Conservation (phyloP, 2,797 vertebrate species). For the Sciurus carolinensis region DNA sequence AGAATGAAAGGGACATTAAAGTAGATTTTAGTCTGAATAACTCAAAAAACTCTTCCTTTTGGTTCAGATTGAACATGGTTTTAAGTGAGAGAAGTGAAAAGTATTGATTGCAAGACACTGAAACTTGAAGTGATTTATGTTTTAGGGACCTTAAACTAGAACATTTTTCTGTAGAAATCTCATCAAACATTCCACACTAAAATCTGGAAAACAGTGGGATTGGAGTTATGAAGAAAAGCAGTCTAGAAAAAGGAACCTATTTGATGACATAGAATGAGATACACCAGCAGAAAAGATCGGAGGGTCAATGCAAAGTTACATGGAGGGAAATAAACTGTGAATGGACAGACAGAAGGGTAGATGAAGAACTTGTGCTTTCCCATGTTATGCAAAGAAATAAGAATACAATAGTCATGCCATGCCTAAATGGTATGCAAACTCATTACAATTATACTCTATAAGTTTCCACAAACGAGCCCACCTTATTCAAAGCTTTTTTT, state of each 20-base stretch:
- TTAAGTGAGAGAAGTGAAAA: not conserved
- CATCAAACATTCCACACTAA: not conserved
- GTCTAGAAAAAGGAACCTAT: not conserved
- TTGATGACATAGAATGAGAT: not conserved
- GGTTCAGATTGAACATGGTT: not conserved
- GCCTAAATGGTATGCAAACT: slow-evolving; percentile 61
- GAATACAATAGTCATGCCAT: not conserved
- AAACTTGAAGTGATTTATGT: not conserved
- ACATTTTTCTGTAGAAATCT: not conserved
- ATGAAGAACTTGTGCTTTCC: not conserved
- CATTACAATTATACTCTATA: not conserved
- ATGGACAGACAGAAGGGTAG: not conserved
- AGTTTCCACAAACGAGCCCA: slow-evolving; percentile 38
- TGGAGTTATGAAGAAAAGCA: not conserved
- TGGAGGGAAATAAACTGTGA: not conserved
- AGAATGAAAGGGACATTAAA: slow-evolving; percentile 75
- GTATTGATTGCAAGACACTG: not conserved
- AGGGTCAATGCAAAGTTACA: not conserved
- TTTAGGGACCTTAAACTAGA: not conserved
- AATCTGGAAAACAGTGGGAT: not conserved
- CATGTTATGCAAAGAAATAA: slow-evolving; percentile 1
- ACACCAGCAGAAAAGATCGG: not conserved
- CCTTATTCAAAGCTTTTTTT: slow-evolving; percentile 66
- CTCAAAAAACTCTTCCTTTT: slow-evolving; percentile 44
- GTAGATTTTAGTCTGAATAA: slow-evolving; percentile 74